These are phyloP conservation scores for Holacanthella duospinosa DNA, from an alignment of 2,888 invertebrate species.

Conservation along the genomic window DNA sequence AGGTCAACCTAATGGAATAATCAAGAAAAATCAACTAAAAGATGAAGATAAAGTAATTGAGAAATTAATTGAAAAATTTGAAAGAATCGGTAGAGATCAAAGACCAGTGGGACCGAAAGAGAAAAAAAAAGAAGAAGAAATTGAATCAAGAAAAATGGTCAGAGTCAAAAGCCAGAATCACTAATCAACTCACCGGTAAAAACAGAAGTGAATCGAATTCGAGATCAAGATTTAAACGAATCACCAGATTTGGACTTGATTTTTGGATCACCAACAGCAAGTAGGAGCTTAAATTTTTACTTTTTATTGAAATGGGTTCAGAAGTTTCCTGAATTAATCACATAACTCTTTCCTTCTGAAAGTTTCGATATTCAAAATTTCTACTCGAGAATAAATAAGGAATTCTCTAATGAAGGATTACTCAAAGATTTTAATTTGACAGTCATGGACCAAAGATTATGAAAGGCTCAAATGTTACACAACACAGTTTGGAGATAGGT, in stretches of 20 bases:
- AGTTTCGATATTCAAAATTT: conserved; percentile 35
- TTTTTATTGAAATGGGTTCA: conserved; percentile 34
- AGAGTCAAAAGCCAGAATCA: neutral
- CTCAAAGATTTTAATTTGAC: conserved; percentile 30
- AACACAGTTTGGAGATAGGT: conserved; percentile 29
- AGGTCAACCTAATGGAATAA: neutral
- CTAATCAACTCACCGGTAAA: neutral
- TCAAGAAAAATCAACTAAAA: neutral
- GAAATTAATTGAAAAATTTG: conserved; percentile 26
- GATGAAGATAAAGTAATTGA: conserved; percentile 24
- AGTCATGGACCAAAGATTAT: conserved; percentile 25
- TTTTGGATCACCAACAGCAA: conserved; percentile 26
- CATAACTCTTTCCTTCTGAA: conserved; percentile 34
- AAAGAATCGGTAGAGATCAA: neutral
- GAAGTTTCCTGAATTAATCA: conserved; percentile 32
- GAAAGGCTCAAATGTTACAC: conserved; percentile 27
- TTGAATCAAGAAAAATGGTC: neutral
- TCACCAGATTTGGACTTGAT: conserved; percentile 32
- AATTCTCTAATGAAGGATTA: conserved; percentile 26
- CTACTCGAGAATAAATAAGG: conserved; percentile 25
- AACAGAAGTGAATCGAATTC: neutral
- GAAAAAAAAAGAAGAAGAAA: neutral
- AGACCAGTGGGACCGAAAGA: neutral
- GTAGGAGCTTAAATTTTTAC: conserved; percentile 30
- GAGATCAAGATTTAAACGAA: neutral